Evolutionary conservation across 2,113 vertebrate genomes (phyloP), one percentile per base, ranked within the genome.

Genomic region (Cnemophilus loriae): DNA sequence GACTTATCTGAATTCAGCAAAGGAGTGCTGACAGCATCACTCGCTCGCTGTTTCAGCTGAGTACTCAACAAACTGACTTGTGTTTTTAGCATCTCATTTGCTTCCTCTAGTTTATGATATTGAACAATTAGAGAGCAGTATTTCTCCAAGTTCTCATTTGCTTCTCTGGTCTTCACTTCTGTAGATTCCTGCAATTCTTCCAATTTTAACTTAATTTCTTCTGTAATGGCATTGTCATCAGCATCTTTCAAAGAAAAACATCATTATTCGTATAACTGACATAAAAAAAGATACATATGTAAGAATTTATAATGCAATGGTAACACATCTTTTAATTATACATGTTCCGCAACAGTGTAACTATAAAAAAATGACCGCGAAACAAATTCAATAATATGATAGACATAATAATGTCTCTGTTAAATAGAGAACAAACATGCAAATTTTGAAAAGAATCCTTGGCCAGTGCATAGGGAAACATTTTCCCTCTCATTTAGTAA

Each of bases 61-160:
- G 95, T 85, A 65, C 81, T 97, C 60, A 98, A 61, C 53, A 98
- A 97, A 50, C 97, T 95, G 52, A 99, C 96, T 53, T 98, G 98
- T 15, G 93, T 97, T n/a, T 97, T 98, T 71, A 99, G 92, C 44
- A 97, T 95, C 47, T 99, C 98, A 26, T 99, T 99, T 92, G 85
- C 95, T 95, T 99, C 98, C 78, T 99, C 99, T 76, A 99, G 91
- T 95, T 99, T 99, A 92, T 99, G 98, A 32, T 98, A 97, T 87
- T 98, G 97, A 76, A 99, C 96, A 82, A 99, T 98, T 69, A 99
- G 82, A 88, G 94, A 97, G 90, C 98, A 99, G 97, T 99, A 99
- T 95, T 99, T 99, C n/a, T 99, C 98, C 95, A 99, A 92, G 97
- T 98, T 98, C 47, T 99, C 98, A 6, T 99, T 98, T 3, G 98